A percentile compares a stretch with the other conserved stretches of the same genome.
Evolutionary conservation across 2,113 vertebrate genomes (phyloP).

Genomic region (Paraplagusia blochii): DNA sequence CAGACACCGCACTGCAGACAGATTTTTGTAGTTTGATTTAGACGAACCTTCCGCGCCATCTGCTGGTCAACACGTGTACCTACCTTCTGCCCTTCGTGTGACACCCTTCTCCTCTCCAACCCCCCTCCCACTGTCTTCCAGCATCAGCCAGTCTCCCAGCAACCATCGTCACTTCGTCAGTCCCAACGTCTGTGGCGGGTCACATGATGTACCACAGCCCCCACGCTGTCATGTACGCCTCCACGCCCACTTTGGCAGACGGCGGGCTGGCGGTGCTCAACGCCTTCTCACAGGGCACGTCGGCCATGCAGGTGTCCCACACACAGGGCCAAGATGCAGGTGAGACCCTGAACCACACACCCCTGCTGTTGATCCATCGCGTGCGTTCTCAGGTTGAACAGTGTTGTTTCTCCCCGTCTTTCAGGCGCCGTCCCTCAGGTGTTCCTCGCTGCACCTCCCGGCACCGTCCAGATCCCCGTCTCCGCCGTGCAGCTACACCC

Average conservation of each 20-base stretch:
- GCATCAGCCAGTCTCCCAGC: conserved; percentile 89
- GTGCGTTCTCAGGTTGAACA: background rate
- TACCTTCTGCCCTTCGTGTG: conserved; percentile 8
- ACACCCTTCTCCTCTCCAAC: background rate
- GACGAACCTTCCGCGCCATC: conserved; percentile 30
- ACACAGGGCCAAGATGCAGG: conserved; percentile 89
- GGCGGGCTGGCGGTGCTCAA: conserved; percentile 94
- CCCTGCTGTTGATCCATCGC: no score
- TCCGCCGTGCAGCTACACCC: conserved; percentile 97
- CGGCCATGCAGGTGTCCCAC: conserved; percentile 95
- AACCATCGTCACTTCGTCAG: conserved; percentile 95
- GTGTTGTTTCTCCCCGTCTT: background rate
- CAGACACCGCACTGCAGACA: no score
- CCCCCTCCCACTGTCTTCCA: conserved; percentile 6
- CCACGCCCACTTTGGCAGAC: conserved; percentile 85
- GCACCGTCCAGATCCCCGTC: conserved; percentile 95
- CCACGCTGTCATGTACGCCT: conserved; percentile 95
- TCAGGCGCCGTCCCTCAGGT: conserved; percentile 91
- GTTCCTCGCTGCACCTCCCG: conserved; percentile 91
- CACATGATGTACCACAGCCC: conserved; percentile 99
- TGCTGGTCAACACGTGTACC: conserved; percentile 38
- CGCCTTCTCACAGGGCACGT: conserved; percentile 90
- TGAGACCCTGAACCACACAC: conserved; percentile 56
- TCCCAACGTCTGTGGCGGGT: conserved; percentile 92
- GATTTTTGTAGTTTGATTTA: background rate